phyloP scores from a whole-genome alignment of 2,797 vertebrate species.

The Pipistrellus nathusii region DNA sequence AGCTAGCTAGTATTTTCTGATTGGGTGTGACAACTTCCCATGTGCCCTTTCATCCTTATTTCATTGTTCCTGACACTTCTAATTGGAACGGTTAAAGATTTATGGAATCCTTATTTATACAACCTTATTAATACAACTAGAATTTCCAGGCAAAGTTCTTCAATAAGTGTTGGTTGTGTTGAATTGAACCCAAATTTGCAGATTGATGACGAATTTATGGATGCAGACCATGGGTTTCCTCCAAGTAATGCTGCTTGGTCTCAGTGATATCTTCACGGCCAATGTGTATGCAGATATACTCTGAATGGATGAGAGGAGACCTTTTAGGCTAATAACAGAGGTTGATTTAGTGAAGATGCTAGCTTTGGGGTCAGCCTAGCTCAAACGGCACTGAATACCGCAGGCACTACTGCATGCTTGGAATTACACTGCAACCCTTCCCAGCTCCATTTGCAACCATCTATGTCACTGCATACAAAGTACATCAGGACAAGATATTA shows the following conservation, averaged over 20 bases:
- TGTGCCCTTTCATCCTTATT: neutral
- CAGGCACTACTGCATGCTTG: neutral
- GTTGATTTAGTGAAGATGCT: neutral
- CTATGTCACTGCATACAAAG: neutral
- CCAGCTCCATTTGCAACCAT: neutral
- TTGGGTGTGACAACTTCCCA: neutral
- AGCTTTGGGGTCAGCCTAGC: neutral
- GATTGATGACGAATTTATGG: neutral
- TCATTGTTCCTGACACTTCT: neutral
- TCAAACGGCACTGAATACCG: neutral
- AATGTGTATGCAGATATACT: neutral
- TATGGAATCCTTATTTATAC: neutral
- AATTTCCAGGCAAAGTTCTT: neutral
- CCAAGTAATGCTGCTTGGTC: neutral
- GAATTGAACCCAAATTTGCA: neutral
- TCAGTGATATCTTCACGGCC: neutral
- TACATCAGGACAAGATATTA: neutral
- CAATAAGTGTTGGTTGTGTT: neutral
- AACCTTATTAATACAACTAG: neutral
- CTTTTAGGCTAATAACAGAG: neutral
- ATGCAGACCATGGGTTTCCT: neutral
- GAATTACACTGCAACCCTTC: neutral
- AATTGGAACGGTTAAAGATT: neutral
- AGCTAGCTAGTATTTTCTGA: neutral
- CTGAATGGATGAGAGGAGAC: neutral